These are phyloP conservation scores for Ceyx margarethae DNA, from an alignment of 2,113 vertebrate species.

Conservation along the genomic window DNA sequence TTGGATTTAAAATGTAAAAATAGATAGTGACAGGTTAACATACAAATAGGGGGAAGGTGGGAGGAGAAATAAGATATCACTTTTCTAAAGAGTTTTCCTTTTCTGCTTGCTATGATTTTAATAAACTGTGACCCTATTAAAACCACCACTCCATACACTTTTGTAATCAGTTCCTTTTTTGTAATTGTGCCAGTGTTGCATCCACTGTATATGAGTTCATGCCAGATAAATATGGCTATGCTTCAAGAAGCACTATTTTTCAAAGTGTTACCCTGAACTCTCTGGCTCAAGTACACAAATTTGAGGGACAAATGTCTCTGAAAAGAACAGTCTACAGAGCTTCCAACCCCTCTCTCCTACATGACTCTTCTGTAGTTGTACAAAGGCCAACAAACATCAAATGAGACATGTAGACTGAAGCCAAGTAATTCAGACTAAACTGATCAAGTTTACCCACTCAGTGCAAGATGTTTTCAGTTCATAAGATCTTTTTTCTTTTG, in stretches of 20 bases:
- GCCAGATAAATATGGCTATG: constrained; percentile 25
- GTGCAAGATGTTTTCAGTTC: constrained; percentile 70
- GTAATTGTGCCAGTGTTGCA: constrained; percentile 35
- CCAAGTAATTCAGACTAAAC: constrained; percentile 66
- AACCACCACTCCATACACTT: constrained; percentile 9
- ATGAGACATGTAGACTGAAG: constrained; percentile 42
- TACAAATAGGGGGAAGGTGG: background rate
- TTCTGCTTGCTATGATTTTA: constrained; percentile 27
- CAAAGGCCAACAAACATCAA: constrained; percentile 54
- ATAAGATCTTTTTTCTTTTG: constrained; percentile 55
- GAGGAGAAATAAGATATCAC: background rate
- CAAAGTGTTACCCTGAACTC: constrained; percentile 48
- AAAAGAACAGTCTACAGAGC: constrained; percentile 42
- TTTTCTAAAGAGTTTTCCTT: constrained; percentile 1
- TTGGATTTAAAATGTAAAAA: background rate
- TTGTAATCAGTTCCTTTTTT: constrained; percentile 46
- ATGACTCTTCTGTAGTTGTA: constrained; percentile 55
- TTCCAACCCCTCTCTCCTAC: constrained; percentile 41
- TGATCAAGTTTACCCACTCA: constrained; percentile 58
- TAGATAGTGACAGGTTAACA: background rate
- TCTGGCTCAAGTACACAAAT: constrained; percentile 50
- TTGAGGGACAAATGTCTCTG: constrained; percentile 53
- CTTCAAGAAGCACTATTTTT: constrained; percentile 70
- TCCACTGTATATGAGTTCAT: constrained; percentile 32
- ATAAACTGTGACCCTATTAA: constrained; percentile 38